These are phyloP conservation scores for Tinamus guttatus DNA, from an alignment of 2,113 vertebrate species.

Conservation along the genomic window DNA sequence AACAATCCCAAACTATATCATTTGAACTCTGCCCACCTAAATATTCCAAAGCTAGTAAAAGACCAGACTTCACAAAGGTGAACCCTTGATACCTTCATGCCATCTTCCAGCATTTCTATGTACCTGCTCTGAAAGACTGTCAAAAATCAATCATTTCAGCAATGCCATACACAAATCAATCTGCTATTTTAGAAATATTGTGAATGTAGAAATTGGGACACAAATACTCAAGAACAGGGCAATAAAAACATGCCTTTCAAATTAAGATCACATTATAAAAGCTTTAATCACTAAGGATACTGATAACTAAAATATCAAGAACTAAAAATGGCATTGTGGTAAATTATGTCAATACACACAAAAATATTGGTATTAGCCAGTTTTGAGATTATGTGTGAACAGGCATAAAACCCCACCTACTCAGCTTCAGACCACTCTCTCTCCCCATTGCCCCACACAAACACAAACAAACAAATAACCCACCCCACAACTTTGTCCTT, in stretches of 20 bases:
- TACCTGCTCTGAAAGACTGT: neutral
- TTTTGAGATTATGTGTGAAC: neutral
- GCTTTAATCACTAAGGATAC: neutral
- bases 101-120: neutral
- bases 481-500: neutral
- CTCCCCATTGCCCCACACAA: no score
- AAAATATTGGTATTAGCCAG: neutral
- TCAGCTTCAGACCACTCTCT: no score
- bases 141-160: neutral
- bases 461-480: no score
- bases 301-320: fast-evolving
- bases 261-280: neutral
- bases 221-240: neutral
- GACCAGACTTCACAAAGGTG: neutral
- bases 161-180: neutral
- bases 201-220: neutral
- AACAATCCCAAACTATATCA: neutral
- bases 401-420: neutral
- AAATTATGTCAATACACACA: neutral
- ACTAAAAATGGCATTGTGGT: neutral
- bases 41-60: neutral
- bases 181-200: neutral
- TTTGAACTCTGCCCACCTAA: neutral
- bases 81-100: neutral
- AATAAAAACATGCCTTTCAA: neutral